phyloP scores from a whole-genome alignment of 2,113 vertebrate genomes.

The Saccopteryx bilineata region DNA sequence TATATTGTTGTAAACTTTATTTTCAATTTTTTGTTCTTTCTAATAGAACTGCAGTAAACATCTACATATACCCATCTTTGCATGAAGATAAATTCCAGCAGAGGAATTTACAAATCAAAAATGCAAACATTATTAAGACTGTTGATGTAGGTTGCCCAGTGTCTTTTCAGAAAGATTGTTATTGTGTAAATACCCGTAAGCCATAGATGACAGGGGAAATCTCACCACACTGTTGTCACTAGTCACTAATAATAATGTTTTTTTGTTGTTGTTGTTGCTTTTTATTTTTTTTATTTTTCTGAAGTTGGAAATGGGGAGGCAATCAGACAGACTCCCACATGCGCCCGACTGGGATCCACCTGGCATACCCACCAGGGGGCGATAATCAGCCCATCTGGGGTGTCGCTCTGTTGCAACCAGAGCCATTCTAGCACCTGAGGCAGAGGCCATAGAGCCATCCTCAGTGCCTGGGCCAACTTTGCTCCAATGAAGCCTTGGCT shows the following conservation, averaged over 20 bases:
- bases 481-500: too few species aligned
- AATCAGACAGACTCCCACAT: too few species aligned
- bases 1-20: not conserved
- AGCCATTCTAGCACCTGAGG: too few species aligned
- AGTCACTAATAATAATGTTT: not conserved
- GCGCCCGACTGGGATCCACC: too few species aligned
- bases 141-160: not conserved
- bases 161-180: not conserved
- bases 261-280: too few species aligned
- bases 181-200: not conserved
- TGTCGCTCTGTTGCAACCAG: too few species aligned
- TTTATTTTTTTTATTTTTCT: too few species aligned
- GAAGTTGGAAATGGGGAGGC: too few species aligned
- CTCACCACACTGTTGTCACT: not conserved
- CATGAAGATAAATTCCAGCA: constrained; percentile 16
- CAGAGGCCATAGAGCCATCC: too few species aligned
- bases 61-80: not conserved
- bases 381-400: too few species aligned
- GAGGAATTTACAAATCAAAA: not conserved
- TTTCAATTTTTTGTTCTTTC: not conserved
- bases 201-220: not conserved
- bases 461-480: too few species aligned
- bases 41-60: not conserved
- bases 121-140: not conserved
- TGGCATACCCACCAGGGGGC: too few species aligned